phyloP scores from a whole-genome alignment of 2,797 vertebrate genomes.

The Tokudaia muenninki region DNA sequence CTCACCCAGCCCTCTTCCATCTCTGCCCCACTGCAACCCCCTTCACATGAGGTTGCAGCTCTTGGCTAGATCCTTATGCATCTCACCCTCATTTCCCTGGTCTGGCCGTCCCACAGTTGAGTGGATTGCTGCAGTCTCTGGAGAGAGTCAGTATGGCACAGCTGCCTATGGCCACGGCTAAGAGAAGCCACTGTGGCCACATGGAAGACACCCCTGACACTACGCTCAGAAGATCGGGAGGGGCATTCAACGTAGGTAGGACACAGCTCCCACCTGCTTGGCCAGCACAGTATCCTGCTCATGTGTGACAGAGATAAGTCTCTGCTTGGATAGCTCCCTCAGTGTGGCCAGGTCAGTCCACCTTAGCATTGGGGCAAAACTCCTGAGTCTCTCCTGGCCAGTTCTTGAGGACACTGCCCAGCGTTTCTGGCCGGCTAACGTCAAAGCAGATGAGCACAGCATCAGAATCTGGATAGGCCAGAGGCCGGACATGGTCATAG shows the following conservation, averaged over 20 bases:
- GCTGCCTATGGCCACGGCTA: constrained; percentile 92
- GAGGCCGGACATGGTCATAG: constrained; percentile 97
- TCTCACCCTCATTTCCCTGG: constrained; percentile 91
- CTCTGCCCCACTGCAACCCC: neutral
- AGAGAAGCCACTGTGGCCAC: constrained; percentile 96
- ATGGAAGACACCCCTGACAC: constrained; percentile 98
- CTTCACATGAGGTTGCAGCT: constrained; percentile 98
- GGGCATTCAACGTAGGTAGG: constrained; percentile 97
- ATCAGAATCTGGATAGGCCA: constrained; percentile 97
- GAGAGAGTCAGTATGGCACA: constrained; percentile 94
- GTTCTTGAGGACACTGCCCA: constrained; percentile 99
- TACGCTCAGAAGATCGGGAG: constrained; percentile 97
- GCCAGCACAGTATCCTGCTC: constrained; percentile 97
- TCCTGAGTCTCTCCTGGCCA: constrained; percentile 98
- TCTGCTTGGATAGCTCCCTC: constrained; percentile 97
- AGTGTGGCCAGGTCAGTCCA: constrained; percentile 96
- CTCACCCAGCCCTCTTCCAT: neutral
- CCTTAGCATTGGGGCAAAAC: constrained; percentile 97
- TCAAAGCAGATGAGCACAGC: constrained; percentile 99
- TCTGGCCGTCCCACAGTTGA: constrained; percentile 93
- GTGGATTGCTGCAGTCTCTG: constrained; percentile 94
- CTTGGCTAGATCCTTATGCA: constrained; percentile 98
- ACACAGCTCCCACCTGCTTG: constrained; percentile 95
- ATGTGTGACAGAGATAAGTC: constrained; percentile 97
- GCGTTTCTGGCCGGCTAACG: constrained; percentile 97